Base-by-base conservation (phyloP, 2,888 invertebrate species). In the Alsophila aescularia region DNA sequence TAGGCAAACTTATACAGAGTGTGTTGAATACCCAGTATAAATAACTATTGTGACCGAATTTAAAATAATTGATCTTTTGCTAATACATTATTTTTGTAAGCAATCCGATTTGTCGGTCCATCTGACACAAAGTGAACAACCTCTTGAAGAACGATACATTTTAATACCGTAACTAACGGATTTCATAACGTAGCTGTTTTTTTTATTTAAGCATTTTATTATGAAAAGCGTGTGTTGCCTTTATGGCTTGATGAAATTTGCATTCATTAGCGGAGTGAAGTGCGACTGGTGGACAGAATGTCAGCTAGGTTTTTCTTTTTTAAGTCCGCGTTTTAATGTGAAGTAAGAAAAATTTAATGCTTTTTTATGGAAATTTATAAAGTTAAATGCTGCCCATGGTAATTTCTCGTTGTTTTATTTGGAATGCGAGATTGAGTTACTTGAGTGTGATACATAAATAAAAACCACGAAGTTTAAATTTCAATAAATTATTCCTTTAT, bases 191-290 rank as follows among this genome's bases (percentile, higher is more conserved):
- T 10, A 16, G 27, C 12, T 36, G 67, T 72, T 62, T 72, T 73
- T 69, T 73, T 29, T 40, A 81, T 79, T 78, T 79, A 79, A 77
- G 73, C 72, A 75, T 79, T 81, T 81, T 73, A 76, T 73, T 75
- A 79, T 75, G 75, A 7, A 73, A 71, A 72, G 67, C 79, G 78
- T 81, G 76, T 80, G 79, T 81, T 68, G 60, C 32, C 58, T 55
- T 53, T 52, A 56, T 69, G 68, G 75, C 73, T 74, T 86, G 79
- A 85, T 85, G 79, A 83, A 87, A 87, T 88, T 87, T 86, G 82
- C 87, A 87, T 87, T 87, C 84, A 85, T 87, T 87, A 87, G 81
- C 72, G 66, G 61, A 65, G 65, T 62, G 48, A 61, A 65, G 65
- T 62, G 51, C 61, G 64, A 56, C 59, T 66, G 13, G 65, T 67